Percentiles rank a stretch among this genome's conserved stretches.
phyloP scores from a whole-genome alignment of 2,113 vertebrate genomes.

The Myocastor coypus region DNA sequence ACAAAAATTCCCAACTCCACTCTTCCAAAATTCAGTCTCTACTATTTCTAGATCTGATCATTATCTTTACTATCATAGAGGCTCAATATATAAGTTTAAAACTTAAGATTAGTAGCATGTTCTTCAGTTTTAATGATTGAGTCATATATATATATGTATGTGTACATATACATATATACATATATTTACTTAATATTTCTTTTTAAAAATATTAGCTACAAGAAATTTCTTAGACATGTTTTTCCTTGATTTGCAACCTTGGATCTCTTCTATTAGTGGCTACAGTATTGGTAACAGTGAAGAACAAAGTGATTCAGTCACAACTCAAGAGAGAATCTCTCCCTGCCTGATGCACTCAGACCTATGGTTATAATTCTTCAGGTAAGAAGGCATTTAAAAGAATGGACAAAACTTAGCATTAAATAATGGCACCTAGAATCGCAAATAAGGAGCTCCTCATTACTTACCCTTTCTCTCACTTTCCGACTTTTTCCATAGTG shows the following conservation, averaged over 20 bases:
- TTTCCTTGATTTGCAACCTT: not conserved
- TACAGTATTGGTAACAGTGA: not conserved
- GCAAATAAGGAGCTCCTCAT: not conserved
- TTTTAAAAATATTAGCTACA: not conserved
- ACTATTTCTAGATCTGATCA: not conserved
- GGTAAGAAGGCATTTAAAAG: not conserved
- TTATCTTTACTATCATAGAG: conserved; percentile 7
- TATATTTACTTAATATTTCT: not conserved
- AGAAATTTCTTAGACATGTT: not conserved
- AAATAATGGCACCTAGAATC: not conserved
- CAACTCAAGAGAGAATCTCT: not conserved
- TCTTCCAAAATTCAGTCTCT: not conserved
- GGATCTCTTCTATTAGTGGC: not conserved
- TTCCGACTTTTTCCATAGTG: not conserved
- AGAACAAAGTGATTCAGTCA: not conserved
- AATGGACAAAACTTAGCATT: not conserved
- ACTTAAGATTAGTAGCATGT: not conserved
- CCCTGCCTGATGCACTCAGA: not conserved
- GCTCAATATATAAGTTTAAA: not conserved
- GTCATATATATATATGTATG: not conserved
- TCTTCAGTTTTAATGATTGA: not conserved
- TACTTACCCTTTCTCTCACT: not conserved
- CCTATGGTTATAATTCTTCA: not conserved
- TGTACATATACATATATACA: too few species aligned
- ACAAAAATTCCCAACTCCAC: not conserved